phyloP scores from a whole-genome alignment of 2,113 vertebrate species.

The Leucopsar rothschildi region DNA sequence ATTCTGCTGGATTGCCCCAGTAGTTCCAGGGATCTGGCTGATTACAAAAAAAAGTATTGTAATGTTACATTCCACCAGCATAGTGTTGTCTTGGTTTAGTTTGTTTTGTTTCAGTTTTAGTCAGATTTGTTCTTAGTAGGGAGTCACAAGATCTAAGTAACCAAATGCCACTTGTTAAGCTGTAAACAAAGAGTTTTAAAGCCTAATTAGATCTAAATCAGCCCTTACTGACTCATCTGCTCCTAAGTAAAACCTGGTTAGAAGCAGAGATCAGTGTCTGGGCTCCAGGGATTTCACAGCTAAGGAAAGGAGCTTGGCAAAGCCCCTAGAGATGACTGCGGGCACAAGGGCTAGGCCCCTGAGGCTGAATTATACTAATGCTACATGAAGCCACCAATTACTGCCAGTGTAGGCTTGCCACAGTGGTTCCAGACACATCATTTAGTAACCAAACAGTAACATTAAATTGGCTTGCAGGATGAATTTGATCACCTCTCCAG shows the following conservation, averaged over 20 bases:
- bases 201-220: neutral
- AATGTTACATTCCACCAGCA: neutral
- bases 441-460: neutral
- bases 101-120: neutral
- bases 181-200: neutral
- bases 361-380: neutral
- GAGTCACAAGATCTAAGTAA: neutral
- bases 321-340: neutral
- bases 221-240: neutral
- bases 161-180: neutral
- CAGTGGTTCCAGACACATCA: neutral
- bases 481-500: neutral
- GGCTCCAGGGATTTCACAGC: neutral
- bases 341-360: neutral
- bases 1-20: neutral
- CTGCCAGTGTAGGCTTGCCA: neutral
- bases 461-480: neutral
- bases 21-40: neutral
- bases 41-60: neutral
- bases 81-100: neutral
- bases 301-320: neutral
- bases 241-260: neutral
- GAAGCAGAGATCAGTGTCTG: neutral
- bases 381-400: neutral
- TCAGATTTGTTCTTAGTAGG: too few relatives aligned